Evolutionary conservation across 2,888 invertebrate species (phyloP).

Genomic region (Gastrophysa polygoni): DNA sequence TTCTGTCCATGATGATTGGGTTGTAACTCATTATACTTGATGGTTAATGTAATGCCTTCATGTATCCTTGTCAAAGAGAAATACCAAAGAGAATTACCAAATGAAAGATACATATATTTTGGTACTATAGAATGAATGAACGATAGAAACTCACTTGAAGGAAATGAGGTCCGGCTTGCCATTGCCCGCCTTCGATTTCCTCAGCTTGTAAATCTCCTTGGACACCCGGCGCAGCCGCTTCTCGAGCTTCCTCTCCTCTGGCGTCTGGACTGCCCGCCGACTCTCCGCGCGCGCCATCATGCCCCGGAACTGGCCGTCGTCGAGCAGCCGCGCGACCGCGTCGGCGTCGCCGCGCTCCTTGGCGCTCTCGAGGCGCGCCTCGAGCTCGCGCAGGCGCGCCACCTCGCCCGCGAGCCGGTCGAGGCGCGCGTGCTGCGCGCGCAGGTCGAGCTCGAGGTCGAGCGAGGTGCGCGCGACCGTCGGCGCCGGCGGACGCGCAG

Average conservation of each 20-base stretch:
- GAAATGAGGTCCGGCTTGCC: conserved; percentile 90
- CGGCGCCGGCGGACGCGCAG: conserved; percentile 59
- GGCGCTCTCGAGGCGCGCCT: conserved; percentile 81
- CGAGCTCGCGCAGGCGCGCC: conserved; percentile 78
- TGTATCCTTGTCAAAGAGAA: too few species aligned
- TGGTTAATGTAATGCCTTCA: too few species aligned
- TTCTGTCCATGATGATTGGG: too few species aligned
- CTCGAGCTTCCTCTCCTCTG: conserved; percentile 66
- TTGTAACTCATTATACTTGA: too few species aligned
- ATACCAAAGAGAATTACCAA: too few species aligned
- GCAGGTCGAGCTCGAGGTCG: conserved; percentile 89
- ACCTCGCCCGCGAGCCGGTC: conserved; percentile 86
- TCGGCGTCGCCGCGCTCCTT: conserved; percentile 76
- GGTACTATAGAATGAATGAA: too few species aligned
- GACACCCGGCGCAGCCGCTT: conserved; percentile 79
- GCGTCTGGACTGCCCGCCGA: conserved; percentile 61
- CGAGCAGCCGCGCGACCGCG: conserved; percentile 83
- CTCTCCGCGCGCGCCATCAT: conserved; percentile 67
- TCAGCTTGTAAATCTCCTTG: conserved; percentile 87
- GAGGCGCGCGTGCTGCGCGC: conserved; percentile 87
- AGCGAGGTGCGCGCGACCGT: conserved; percentile 82
- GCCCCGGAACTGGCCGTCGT: conserved; percentile 84
- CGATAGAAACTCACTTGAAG: conserved; percentile 85
- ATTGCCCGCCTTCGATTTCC: conserved; percentile 85
- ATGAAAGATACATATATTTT: too few species aligned